Evolutionary conservation across 1,140 invertebrate species (phyloP).

Genomic region (Tribolium castaneum): DNA sequence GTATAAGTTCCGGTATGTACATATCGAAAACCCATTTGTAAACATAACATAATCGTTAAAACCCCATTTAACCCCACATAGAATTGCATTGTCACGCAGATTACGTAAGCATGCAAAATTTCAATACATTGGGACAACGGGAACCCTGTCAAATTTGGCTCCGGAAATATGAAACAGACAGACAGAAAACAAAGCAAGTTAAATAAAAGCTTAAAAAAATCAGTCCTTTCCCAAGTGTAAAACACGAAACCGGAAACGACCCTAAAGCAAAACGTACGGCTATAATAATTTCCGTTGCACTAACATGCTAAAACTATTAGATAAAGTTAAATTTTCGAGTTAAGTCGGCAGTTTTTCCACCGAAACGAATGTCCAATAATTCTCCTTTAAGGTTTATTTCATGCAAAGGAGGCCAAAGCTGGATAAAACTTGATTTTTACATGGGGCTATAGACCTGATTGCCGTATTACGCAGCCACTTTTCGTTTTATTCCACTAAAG

Average conservation of each 20-base stretch:
- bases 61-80: too few species aligned
- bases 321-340: not conserved
- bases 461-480: not conserved
- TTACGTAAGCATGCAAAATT: too few species aligned
- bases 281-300: conserved; percentile 3
- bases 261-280: not conserved
- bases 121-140: too few species aligned
- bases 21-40: too few species aligned
- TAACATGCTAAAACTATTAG: not conserved
- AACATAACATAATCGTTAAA: too few species aligned
- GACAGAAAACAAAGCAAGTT: too few species aligned
- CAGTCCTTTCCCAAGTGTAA: not conserved
- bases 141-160: too few species aligned
- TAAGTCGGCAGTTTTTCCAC: not conserved
- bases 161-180: too few species aligned
- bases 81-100: too few species aligned
- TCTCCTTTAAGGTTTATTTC: conserved; percentile 12
- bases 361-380: conserved; percentile 17
- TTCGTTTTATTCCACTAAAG: conserved; percentile 1
- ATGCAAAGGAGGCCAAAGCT: not conserved
- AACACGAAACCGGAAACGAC: conserved; percentile 14
- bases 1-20: too few species aligned
- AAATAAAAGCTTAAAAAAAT: conserved; percentile 6
- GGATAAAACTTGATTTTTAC: conserved; percentile 25
- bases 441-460: not conserved